phyloP scores from a whole-genome alignment of 2,797 vertebrate species.

The Zonotrichia albicollis region DNA sequence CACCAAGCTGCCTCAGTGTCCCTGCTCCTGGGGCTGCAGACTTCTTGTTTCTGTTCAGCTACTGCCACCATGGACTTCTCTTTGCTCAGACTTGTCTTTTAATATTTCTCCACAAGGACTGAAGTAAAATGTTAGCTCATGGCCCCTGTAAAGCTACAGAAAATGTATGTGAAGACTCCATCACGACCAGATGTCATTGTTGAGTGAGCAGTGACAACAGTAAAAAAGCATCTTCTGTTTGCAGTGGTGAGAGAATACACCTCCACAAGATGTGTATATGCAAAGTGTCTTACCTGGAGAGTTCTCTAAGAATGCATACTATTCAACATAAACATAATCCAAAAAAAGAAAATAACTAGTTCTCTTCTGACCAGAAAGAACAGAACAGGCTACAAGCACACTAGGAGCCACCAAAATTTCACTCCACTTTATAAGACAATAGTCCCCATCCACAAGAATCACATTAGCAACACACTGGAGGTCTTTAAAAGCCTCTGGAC shows the following conservation, averaged over 20 bases:
- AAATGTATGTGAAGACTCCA: neutral
- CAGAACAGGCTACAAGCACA: neutral
- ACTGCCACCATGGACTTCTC: neutral
- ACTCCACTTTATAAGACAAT: neutral
- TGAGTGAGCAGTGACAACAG: neutral
- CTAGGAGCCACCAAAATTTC: neutral
- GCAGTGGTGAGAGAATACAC: neutral
- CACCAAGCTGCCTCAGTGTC: too few relatives aligned
- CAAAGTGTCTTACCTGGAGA: neutral
- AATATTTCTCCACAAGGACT: neutral
- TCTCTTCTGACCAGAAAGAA: neutral
- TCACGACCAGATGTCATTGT: accelerated
- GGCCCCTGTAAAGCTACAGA: neutral
- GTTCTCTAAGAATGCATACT: neutral
- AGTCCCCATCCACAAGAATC: neutral
- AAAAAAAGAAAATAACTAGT: neutral
- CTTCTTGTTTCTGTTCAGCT: neutral
- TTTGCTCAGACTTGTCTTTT: neutral
- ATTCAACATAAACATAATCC: neutral
- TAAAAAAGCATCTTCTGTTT: neutral
- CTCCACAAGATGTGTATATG: neutral
- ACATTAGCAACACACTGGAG: neutral
- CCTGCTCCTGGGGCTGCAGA: neutral
- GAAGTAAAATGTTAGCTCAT: neutral
- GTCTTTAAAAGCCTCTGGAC: neutral